Evolutionary conservation across 30 jellyfish, hydroid and myxozoan genomes (phyloP), one percentile per base, ranked within the genome.

Genomic region (Aurelia sp.): DNA sequence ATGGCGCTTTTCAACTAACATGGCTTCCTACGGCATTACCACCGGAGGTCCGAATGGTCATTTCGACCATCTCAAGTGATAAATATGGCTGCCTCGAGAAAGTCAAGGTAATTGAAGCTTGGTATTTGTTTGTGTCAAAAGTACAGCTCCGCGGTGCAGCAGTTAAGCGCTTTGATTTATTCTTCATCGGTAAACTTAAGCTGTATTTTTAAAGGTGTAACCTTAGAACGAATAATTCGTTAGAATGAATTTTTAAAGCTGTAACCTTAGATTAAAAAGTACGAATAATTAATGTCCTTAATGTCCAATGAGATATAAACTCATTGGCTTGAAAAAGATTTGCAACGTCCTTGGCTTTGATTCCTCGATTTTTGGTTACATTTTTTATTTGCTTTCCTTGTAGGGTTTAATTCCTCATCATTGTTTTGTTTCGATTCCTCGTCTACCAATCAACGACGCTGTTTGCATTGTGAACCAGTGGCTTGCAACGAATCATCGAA

Each of bases 11-110:
- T 47, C 91, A 73, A 79, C 67, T 89, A 11, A 62, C 82, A 17
- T 89, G 97, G 97, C 85, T 89, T 30, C 97, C 97, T 10, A 48
- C 19, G 4, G 61, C 52, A 40, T 19, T 81, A n/a, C 97, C 97
- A 15, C 81, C 89, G 16, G 62, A 86, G 89, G 90, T 81, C 11
- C 64, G 65, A 67, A 63, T 89, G 73, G 72, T 89, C 40, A 64
- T 81, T 12, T 89, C 97, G 0, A 89, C 97, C 2, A 58, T 89
- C 27, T 76, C 95, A 13, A 47, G 41, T 18, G 95, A 86, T 70
- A 57, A 76, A 65, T 76, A 86, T 62, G 63, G 67, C 48, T 86
- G 95, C 35, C 51, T 74, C 41, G 61, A 75, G 44, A 63, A 64
- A 41, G 41, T 86, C 27, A 55, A 67, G 91, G 91, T 81, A 31